Conservation (phyloP, 1,140 invertebrate genomes). For the Gryllus bimaculatus region DNA sequence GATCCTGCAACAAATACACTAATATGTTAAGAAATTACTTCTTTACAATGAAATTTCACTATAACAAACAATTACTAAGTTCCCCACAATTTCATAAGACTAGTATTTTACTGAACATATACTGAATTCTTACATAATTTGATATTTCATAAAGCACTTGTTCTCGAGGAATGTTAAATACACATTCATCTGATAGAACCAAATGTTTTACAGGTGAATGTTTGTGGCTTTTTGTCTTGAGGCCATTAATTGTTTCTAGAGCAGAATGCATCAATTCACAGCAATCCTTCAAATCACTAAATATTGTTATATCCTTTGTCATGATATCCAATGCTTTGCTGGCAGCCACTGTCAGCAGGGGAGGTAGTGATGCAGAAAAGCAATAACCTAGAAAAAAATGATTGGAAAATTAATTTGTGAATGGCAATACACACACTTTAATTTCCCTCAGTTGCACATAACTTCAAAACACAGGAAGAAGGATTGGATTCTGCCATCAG, state of each 20-base stretch:
- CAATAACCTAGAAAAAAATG: conserved; percentile 56
- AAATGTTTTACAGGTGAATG: conserved; percentile 74
- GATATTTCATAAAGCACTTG: conserved; percentile 51
- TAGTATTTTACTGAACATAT: too few species aligned
- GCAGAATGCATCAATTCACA: conserved; percentile 41
- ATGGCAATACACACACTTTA: background rate
- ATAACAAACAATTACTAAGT: too few species aligned
- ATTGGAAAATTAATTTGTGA: conserved; percentile 31
- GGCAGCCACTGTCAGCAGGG: conserved; percentile 78
- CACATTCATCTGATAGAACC: conserved; percentile 45
- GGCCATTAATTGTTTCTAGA: conserved; percentile 35
- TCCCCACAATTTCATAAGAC: too few species aligned
- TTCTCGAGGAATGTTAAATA: conserved; percentile 40
- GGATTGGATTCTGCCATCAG: too few species aligned
- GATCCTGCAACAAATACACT: background rate
- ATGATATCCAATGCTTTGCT: conserved; percentile 67
- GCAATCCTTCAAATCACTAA: conserved; percentile 45
- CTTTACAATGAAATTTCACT: too few species aligned
- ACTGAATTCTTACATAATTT: conserved; percentile 35
- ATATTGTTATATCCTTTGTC: conserved; percentile 53
- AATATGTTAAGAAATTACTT: background rate
- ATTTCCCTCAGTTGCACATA: background rate
- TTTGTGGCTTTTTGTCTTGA: conserved; percentile 46
- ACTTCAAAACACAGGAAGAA: too few species aligned
- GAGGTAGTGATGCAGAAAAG: conserved; percentile 93